These are phyloP conservation scores for Sphaerodactylus townsendi DNA, from an alignment of 2,113 vertebrate species.

Conservation along the genomic window DNA sequence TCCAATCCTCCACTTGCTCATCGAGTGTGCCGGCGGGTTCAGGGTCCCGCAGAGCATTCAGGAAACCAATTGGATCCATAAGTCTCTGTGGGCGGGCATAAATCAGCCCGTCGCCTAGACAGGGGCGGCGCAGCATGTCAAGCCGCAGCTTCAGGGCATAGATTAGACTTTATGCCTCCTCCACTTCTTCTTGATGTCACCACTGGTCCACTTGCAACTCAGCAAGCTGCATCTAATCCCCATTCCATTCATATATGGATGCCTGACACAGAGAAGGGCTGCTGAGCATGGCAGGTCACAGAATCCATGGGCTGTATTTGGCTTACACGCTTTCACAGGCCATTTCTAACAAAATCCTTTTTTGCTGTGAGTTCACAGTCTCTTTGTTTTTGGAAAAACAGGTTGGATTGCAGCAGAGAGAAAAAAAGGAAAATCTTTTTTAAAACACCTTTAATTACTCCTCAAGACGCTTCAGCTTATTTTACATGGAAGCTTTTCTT, in stretches of 20 bases:
- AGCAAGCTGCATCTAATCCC: background rate
- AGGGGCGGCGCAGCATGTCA: too few relatives aligned
- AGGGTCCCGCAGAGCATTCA: too few relatives aligned
- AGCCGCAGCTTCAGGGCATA: too few relatives aligned
- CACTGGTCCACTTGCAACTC: background rate
- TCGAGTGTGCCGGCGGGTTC: too few relatives aligned
- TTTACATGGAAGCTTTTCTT: background rate
- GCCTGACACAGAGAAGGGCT: too few relatives aligned
- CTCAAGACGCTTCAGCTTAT: background rate
- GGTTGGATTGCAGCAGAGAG: background rate
- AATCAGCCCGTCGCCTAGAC: too few relatives aligned
- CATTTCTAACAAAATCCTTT: background rate
- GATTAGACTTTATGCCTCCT: background rate
- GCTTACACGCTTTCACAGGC: background rate
- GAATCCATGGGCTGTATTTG: background rate
- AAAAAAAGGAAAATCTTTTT: background rate
- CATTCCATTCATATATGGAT: too few relatives aligned
- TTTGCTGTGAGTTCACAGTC: background rate
- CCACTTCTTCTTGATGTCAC: background rate
- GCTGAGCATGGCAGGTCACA: background rate
- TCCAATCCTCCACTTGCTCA: too few relatives aligned
- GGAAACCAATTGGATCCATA: too few relatives aligned
- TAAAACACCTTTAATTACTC: background rate
- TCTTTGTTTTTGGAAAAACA: background rate
- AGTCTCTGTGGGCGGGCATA: too few relatives aligned